A percentile compares a stretch with the other conserved stretches of the same genome.
phyloP scores from a whole-genome alignment of 2,888 invertebrate genomes.

The Melipona bicolor region DNA sequence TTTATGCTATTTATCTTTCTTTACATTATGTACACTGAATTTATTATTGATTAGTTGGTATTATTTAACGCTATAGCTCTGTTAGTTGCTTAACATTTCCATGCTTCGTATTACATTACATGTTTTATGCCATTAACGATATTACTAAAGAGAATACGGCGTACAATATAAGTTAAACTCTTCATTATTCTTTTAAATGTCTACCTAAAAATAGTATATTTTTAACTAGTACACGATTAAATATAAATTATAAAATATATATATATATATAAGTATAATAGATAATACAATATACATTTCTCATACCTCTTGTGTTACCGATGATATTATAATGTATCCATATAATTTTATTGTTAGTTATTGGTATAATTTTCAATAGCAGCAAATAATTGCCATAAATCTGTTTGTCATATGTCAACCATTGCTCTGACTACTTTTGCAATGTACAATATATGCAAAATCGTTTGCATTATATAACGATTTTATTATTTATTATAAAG shows the following conservation, averaged over 20 bases:
- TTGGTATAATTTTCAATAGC: conserved; percentile 51
- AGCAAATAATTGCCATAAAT: conserved; percentile 48
- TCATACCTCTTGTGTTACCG: conserved; percentile 69
- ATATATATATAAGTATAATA: conserved; percentile 75
- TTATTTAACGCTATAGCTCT: conserved; percentile 68
- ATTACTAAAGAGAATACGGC: conserved; percentile 63
- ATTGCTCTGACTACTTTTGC: conserved; percentile 80
- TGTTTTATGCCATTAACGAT: conserved; percentile 67
- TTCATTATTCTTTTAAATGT: conserved; percentile 47
- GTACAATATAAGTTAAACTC: conserved; percentile 58
- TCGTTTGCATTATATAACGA: conserved; percentile 57
- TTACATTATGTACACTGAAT: conserved; percentile 83
- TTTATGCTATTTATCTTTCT: conserved; percentile 81
- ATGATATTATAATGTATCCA: conserved; percentile 43
- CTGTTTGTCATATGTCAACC: conserved; percentile 68
- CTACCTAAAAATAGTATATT: conserved; percentile 72
- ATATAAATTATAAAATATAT: conserved; percentile 75
- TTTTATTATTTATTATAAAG: conserved; percentile 54
- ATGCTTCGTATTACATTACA: conserved; percentile 68
- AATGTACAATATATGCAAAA: conserved; percentile 75
- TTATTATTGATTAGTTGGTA: conserved; percentile 70
- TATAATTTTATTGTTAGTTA: conserved; percentile 57
- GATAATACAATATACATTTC: conserved; percentile 76
- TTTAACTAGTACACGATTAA: conserved; percentile 72
- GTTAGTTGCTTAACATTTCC: conserved; percentile 65